Conservation (phyloP, 2,888 invertebrate genomes). For the Dione vanillae region DNA sequence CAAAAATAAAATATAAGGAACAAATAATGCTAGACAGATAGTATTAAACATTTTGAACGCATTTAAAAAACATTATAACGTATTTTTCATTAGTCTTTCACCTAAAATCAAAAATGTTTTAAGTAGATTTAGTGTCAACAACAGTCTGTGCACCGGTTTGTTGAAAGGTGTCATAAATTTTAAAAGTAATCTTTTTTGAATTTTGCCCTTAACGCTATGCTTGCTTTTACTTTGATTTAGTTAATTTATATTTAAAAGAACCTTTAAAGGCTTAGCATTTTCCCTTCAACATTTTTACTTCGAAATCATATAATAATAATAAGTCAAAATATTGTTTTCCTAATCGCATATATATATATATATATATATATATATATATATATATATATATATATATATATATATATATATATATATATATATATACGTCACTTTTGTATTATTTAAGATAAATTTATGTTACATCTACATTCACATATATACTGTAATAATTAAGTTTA, state of each 20-base stretch:
- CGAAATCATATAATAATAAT: too few species aligned
- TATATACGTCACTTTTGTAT: too few species aligned
- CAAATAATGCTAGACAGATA: neutral
- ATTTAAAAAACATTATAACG: too few species aligned
- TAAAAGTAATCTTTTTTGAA: constrained; percentile 8
- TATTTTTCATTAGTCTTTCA: constrained; percentile 5
- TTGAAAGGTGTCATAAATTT: constrained; percentile 10
- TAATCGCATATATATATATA: too few species aligned
- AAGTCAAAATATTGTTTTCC: too few species aligned
- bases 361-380: too few species aligned
- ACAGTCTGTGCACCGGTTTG: constrained; percentile 4
- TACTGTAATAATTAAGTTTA: too few species aligned
- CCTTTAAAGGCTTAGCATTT: neutral
- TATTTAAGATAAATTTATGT: too few species aligned
- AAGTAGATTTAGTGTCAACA: constrained; percentile 19
- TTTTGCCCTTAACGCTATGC: neutral
- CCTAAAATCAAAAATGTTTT: neutral
- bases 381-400: too few species aligned
- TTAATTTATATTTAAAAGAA: neutral
- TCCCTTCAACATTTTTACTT: neutral
- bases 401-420: too few species aligned
- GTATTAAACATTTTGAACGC: neutral
- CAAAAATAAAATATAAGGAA: too few species aligned
- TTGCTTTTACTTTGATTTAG: neutral
- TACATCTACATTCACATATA: too few species aligned